Base-by-base conservation (phyloP, 2,113 vertebrate genomes). In the Pseudorectes ferrugineus region DNA sequence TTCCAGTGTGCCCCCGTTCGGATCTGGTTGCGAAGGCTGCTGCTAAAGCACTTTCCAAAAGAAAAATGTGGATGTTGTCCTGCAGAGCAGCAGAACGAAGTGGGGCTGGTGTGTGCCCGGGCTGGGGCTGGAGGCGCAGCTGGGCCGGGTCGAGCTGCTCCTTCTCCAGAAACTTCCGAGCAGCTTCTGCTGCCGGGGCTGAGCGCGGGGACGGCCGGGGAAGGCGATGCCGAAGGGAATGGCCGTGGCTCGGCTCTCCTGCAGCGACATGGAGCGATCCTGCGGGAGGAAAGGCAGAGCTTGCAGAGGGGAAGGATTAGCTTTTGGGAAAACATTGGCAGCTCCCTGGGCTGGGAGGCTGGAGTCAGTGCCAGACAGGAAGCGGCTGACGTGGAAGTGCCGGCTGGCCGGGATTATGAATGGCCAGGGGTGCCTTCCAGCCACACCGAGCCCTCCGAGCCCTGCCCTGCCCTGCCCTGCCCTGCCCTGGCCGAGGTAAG, bases 301-400 rank as follows among this genome's bases (percentile, higher is more conserved):
- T 61, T 3, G 26, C 25, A 13, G 71, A 73, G 72, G 72, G 72
- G 72, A 71, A 15, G 2, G 42, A 91, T 49, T 15, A 49, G 48
- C 26, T 81, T 77, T 79, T 43, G 73, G 92, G 76, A 78, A 68
- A 81, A 36, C 52, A 16, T 14, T 87, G 88, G 83, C 94, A 89
- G 73, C 71, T 81, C 43, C 45, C 16, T 0, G 54, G 33, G 61
- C 77, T 21, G 18, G 75, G 57, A 72, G 95, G 77, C 73, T 8
- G 51, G 6, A 48, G 24, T 16, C 8, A 21, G 55, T 87, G 95
- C 92, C 96, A 95, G 90, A 63, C 77, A 38, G 95, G 94, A 94
- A 95, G 94, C 25, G 10, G 86, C 88, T 93, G 83, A 94, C 71
- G 92, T 94, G 94, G 92, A 93, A 68, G 45, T 33, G 85, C 36